Conservation (phyloP, 2,888 invertebrate genomes). For the Leuctra nigra region DNA sequence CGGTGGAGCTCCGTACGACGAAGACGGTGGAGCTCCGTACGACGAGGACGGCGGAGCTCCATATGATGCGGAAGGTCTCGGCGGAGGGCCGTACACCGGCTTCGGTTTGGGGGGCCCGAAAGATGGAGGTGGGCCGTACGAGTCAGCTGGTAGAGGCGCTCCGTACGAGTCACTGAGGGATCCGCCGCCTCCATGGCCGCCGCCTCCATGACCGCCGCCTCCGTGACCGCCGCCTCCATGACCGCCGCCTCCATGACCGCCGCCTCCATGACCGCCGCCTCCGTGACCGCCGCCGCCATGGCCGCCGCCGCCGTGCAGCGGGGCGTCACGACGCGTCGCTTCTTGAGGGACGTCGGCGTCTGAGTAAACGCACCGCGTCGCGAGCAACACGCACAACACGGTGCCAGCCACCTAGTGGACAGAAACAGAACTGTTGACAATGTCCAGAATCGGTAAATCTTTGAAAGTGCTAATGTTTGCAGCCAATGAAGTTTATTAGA, state of each 20-base stretch:
- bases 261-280: background rate
- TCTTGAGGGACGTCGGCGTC: conserved; percentile 8
- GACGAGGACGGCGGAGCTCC: background rate
- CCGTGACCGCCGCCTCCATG: background rate
- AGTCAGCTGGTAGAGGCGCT: conserved; percentile 46
- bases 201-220: background rate
- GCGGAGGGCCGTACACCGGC: conserved; percentile 25
- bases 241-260: background rate
- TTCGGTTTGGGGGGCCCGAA: conserved; percentile 22
- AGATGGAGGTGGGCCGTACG: conserved; percentile 46
- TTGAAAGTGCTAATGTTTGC: too few relatives aligned
- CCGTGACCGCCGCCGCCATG: conserved; percentile 1
- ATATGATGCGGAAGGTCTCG: conserved; percentile 7
- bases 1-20: conserved; percentile 23
- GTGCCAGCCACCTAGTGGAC: background rate
- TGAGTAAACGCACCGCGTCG: background rate
- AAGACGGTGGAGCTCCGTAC: conserved; percentile 27
- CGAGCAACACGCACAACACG: background rate
- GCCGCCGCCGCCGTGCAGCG: background rate
- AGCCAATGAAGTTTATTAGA: too few relatives aligned
- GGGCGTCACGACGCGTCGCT: conserved; percentile 18
- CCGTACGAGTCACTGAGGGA: conserved; percentile 44
- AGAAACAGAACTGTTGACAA: too few relatives aligned
- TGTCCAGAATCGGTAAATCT: too few relatives aligned
- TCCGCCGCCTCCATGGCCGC: background rate